Evolutionary conservation across 2,797 vertebrate species (phyloP).

Genomic region (Synanceia verrucosa): DNA sequence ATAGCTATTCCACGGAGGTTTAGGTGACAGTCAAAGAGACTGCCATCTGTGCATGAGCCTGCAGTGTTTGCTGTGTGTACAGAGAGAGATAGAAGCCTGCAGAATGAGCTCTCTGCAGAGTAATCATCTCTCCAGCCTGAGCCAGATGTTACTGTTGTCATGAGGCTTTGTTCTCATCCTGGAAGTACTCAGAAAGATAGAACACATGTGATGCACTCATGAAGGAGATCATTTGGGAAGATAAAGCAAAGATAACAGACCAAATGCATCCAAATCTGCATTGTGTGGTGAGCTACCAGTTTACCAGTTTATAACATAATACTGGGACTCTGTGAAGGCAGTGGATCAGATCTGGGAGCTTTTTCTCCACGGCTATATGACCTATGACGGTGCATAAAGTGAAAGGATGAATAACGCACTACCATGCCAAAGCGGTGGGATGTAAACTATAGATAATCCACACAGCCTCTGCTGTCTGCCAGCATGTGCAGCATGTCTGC

Average conservation of each 20-base stretch:
- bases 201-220: conserved; percentile 1
- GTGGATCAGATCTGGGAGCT: conserved; percentile 27
- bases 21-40: conserved; percentile 65
- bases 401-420: neutral
- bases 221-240: neutral
- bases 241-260: neutral
- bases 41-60: conserved; percentile 70
- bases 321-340: conserved; percentile 20
- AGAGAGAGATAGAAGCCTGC: neutral
- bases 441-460: conserved; percentile 15
- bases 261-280: conserved; percentile 38
- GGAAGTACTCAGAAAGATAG: conserved; percentile 43
- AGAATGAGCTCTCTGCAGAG: conserved; percentile 70
- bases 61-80: conserved; percentile 2
- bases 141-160: conserved; percentile 81
- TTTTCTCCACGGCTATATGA: conserved; percentile 27
- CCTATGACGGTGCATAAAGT: conserved; percentile 19
- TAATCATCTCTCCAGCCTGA: conserved; percentile 76
- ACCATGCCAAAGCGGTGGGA: neutral
- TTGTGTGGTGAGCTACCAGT: neutral
- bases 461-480: neutral
- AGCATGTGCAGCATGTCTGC: conserved; percentile 13
- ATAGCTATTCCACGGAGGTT: conserved; percentile 51
- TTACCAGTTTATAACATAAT: conserved; percentile 46
- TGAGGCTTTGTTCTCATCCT: conserved; percentile 64